Conservation (phyloP, 2,888 invertebrate genomes). For the Melikaiella ostensackeni region DNA sequence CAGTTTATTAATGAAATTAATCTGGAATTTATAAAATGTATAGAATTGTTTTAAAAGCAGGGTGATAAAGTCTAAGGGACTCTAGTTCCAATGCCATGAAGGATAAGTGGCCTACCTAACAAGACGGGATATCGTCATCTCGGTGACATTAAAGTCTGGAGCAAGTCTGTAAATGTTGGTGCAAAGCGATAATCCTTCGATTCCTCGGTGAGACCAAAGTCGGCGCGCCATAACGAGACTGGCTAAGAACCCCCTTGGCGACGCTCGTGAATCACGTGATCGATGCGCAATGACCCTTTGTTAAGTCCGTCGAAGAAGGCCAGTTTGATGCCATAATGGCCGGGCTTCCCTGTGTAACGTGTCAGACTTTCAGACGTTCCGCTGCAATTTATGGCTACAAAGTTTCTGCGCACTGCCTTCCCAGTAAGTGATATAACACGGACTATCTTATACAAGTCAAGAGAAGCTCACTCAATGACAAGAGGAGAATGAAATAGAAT, state of each 20-base stretch:
- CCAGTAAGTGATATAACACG: conserved; percentile 60
- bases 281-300: conserved; percentile 66
- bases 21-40: not conserved
- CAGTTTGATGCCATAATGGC: conserved; percentile 52
- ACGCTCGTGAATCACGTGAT: conserved; percentile 68
- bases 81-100: not conserved
- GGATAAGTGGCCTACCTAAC: conserved; percentile 36
- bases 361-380: conserved; percentile 62
- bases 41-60: not conserved
- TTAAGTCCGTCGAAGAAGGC: conserved; percentile 49
- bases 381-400: conserved; percentile 63
- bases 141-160: conserved; percentile 34
- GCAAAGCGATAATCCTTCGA: conserved; percentile 32
- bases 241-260: conserved; percentile 54
- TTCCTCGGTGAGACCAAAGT: conserved; percentile 34
- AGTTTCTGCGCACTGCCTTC: conserved; percentile 59
- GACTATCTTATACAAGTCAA: conserved; percentile 24
- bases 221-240: conserved; percentile 34
- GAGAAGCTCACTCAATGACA: not conserved
- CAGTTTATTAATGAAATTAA: not conserved
- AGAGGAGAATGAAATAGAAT: not conserved
- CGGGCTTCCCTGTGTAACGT: conserved; percentile 52
- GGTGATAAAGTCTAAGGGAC: not conserved
- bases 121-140: conserved; percentile 27
- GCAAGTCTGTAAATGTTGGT: conserved; percentile 34